Evolutionary conservation across 2,888 invertebrate genomes (phyloP), one percentile per base, ranked within the genome.

Genomic region (Eremobia ochroleuca): DNA sequence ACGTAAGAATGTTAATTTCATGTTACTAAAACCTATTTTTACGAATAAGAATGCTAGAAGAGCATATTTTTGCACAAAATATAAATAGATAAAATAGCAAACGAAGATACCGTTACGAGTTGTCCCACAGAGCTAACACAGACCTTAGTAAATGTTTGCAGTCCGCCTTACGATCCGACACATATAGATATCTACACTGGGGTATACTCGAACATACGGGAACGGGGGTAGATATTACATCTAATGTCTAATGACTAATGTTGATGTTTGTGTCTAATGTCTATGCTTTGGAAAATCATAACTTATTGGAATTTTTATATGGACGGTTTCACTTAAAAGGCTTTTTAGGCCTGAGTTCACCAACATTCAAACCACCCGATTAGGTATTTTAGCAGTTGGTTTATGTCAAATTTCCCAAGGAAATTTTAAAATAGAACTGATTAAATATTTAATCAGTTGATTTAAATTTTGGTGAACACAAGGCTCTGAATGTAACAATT

Each of bases 61-160:
- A 28, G 2, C 9, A 9, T 31, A 1, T 21, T 31, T 28, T 28
- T 13, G 0, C 15, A 66, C 0, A 52, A n/a, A 34, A 34, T 52
- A 68, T 68, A 11, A 34, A 49, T 15, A 13, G 2, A 59, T 61
- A 25, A 49, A 31, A 49, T 31, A 40, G n/a, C 3, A 49, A 71
- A 65, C 70, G 74, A 49, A 76, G 86, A 90, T 67, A 49, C 73
- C 46, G 73, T 77, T 76, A 81, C 43, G 49, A 31, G 74, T 72
- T 79, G 62, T 68, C 52, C 25, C 70, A 68, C 69, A 79, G 73
- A 77, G 72, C 82, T 81, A 85, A 87, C 88, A 86, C 62, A 79
- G 85, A 79, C 79, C 83, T 85, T 82, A 87, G 79, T 86, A 87
- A 90, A 91, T 91, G 87, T 89, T 88, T 91, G 87, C 81, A 76